These are phyloP conservation scores for Gymnogyps californianus DNA, from an alignment of 2,113 vertebrate genomes.

Conservation along the genomic window DNA sequence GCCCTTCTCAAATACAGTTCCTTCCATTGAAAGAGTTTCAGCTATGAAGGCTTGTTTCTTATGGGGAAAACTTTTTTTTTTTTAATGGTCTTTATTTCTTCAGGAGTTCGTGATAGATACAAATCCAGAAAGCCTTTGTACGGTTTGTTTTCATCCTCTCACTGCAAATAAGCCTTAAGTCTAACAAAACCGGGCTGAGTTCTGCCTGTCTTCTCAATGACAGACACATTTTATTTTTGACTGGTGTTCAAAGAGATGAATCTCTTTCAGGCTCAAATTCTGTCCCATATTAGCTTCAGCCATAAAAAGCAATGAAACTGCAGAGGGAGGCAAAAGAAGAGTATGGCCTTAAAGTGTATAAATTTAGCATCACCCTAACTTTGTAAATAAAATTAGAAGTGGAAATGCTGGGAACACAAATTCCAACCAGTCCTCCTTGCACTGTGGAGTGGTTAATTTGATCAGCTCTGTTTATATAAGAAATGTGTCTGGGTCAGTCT, in stretches of 20 bases:
- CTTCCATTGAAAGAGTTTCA: neutral
- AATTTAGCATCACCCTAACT: neutral
- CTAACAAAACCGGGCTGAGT: neutral
- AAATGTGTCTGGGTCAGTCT: neutral
- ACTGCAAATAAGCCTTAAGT: neutral
- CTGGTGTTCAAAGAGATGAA: neutral
- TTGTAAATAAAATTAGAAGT: neutral
- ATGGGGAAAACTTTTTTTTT: neutral
- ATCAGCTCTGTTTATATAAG: neutral
- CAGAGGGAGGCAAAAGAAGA: neutral
- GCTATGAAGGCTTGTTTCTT: neutral
- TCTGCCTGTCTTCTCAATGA: neutral
- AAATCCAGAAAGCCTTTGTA: neutral
- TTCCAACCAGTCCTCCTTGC: neutral
- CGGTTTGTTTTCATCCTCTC: neutral
- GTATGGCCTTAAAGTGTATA: neutral
- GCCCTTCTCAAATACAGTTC: neutral
- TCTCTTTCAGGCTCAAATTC: neutral
- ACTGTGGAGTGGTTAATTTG: neutral
- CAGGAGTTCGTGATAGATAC: neutral
- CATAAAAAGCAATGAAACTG: neutral
- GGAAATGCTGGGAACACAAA: neutral
- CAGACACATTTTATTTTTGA: neutral
- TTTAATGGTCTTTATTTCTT: neutral
- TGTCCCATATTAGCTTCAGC: neutral